Evolutionary conservation across 2,888 invertebrate species (phyloP), one percentile per base, ranked within the genome.

Genomic region (Mesochorus sp.): DNA sequence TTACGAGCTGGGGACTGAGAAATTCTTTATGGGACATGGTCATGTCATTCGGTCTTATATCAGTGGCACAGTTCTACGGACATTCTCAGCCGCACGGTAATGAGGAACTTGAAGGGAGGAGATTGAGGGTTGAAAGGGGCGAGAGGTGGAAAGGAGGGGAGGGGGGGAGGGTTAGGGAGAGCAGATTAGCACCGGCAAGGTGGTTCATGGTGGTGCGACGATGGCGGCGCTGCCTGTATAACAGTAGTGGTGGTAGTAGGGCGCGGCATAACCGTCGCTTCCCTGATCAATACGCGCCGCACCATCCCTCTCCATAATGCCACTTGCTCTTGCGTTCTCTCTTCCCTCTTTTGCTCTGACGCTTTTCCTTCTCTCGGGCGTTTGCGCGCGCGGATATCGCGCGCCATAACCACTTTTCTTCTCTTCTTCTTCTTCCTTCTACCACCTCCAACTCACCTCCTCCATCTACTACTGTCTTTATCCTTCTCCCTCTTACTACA

Each of bases 251-350:
- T 88, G 86, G 86, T 88, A 86, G 89, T 88, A 89, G 89, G 89
- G 89, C 87, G 89, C 89, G 89, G 89, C 89, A 89, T 88, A 88
- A 87, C 88, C 87, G 86, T 87, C 85, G 88, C 87, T 88, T 88
- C 87, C 86, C 88, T 89, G 89, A 90, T 90, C 90, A 90, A 90
- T 90, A 90, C 89, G 82, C 88, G 86, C 47, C 72, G 85, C 87
- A 86, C 82, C 83, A 70, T 64, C 64, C 71, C 80, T 83, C 68
- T 77, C 74, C 64, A 66, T 81, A 76, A 21, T 59, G 37, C 61
- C 72, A 70, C 79, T 73, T 62, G 67, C 51, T 67, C 51, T 59
- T n/a, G n/a, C 61, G 14, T 62, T 66, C 61, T 10, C 68, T 70
- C 49, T 6, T 59, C 39, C 59, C 73, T 42, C 55, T 80, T 64